Percentiles rank a stretch among this genome's conserved stretches.
phyloP scores from a whole-genome alignment of 2,888 invertebrate genomes.

The Acrobeloides nanus region DNA sequence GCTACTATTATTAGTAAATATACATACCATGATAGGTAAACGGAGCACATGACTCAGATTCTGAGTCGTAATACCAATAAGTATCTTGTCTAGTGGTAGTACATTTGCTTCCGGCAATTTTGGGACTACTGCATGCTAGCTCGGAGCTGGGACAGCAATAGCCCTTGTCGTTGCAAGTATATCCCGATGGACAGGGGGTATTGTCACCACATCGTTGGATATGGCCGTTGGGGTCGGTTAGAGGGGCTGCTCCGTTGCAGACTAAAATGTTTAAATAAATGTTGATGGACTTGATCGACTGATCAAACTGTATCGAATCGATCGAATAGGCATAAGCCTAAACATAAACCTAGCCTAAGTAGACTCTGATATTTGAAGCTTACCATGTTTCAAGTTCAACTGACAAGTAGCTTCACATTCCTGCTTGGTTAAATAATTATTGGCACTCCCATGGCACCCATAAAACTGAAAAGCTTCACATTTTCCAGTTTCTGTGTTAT shows the following conservation, averaged over 20 bases:
- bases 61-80: constrained; percentile 42
- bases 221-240: constrained; percentile 43
- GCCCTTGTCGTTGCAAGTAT: constrained; percentile 39
- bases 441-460: constrained; percentile 44
- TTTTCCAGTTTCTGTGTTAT: constrained; percentile 38
- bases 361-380: too few species aligned
- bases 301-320: too few species aligned
- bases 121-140: constrained; percentile 38
- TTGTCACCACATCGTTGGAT: constrained; percentile 40
- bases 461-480: constrained; percentile 53
- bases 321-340: constrained; percentile 2
- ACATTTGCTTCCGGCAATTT: constrained; percentile 36
- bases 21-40: constrained; percentile 42
- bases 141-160: constrained; percentile 46
- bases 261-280: too few species aligned
- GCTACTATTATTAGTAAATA: neutral
- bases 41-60: constrained; percentile 37
- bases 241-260: constrained; percentile 45
- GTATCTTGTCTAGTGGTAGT: constrained; percentile 32
- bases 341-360: too few species aligned
- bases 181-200: constrained; percentile 44
- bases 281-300: too few species aligned
- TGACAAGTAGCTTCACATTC: constrained; percentile 44
- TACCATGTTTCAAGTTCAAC: constrained; percentile 35
- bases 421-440: constrained; percentile 44